Percentiles rank a stretch among this genome's conserved stretches.
phyloP scores from a whole-genome alignment of 2,113 vertebrate species.

The Dasypus novemcinctus region DNA sequence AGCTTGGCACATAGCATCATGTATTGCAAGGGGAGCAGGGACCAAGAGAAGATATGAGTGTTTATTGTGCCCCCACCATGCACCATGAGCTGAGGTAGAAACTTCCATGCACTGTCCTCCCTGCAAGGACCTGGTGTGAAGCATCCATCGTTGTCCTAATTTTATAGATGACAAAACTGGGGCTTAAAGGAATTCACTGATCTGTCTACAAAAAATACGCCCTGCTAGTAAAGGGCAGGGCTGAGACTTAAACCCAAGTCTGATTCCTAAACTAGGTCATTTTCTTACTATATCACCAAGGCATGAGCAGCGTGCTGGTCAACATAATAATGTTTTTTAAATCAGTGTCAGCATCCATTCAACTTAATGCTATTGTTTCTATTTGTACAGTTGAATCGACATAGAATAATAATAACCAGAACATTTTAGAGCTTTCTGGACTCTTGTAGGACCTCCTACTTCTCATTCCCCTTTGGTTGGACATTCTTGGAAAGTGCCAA shows the following conservation, averaged over 20 bases:
- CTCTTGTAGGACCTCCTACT: neutral
- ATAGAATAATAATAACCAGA: neutral
- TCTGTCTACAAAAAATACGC: neutral
- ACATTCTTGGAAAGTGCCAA: neutral
- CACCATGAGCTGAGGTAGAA: neutral
- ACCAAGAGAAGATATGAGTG: neutral
- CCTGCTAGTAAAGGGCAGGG: neutral
- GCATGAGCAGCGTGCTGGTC: neutral
- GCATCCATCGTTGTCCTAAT: neutral
- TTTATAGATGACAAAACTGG: neutral
- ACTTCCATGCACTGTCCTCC: accelerated
- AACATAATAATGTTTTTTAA: neutral
- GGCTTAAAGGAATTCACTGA: neutral
- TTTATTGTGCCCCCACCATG: neutral
- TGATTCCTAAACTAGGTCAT: neutral
- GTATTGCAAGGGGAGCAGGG: neutral
- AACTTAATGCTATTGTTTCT: neutral
- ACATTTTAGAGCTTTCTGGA: neutral
- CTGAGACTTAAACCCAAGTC: neutral
- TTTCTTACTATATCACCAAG: neutral
- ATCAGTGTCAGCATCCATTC: neutral
- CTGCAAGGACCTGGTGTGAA: neutral
- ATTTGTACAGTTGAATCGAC: too few species aligned
- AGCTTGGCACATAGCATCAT: too few species aligned
- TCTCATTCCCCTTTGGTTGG: neutral